Conservation (phyloP, 35 echinoderm and acorn worm species). For the Holothuria glaberrima region DNA sequence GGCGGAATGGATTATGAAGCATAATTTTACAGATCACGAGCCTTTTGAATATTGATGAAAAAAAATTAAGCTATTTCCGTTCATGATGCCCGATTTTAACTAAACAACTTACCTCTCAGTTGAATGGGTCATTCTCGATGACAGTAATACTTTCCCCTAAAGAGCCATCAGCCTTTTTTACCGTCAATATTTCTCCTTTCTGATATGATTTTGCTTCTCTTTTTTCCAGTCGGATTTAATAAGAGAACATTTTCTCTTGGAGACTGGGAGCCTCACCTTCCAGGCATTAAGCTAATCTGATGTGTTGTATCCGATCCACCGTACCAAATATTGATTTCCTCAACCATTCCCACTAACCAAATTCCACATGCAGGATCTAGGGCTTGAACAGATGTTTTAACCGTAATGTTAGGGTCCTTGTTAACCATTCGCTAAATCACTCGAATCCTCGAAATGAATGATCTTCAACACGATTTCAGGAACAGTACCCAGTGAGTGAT, state of each 20-base stretch:
- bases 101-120: background rate
- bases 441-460: no score
- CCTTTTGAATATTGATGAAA: no score
- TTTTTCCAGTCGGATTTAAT: background rate
- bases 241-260: background rate
- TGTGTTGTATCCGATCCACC: background rate
- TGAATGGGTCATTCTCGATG: background rate
- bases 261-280: background rate
- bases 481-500: no score
- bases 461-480: no score
- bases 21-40: no score
- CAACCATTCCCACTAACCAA: background rate
- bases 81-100: no score
- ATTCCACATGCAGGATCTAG: conserved; percentile 18
- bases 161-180: conserved; percentile 8
- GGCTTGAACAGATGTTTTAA: conserved; percentile 8
- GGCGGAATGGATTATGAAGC: no score
- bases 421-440: no score
- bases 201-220: background rate
- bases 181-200: background rate
- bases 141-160: background rate
- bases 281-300: background rate
- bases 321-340: background rate
- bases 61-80: no score
- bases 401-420: background rate